These are phyloP conservation scores for Manduca sexta DNA, from an alignment of 1,140 invertebrate species.

Conservation along the genomic window DNA sequence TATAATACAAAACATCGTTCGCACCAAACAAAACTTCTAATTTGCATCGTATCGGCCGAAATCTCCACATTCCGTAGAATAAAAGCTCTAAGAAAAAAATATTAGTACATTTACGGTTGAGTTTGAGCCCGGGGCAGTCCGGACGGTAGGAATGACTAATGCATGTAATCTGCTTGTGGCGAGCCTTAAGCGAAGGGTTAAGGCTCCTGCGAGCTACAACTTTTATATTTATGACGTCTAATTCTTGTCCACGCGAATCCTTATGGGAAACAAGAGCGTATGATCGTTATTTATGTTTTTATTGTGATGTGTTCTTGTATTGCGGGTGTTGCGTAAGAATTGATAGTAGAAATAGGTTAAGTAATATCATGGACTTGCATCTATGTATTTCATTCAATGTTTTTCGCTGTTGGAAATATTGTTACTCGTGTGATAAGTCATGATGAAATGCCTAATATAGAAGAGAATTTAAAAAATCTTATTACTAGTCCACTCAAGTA, in stretches of 20 bases:
- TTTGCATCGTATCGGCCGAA: background rate
- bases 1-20: background rate
- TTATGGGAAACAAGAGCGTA: conserved; percentile 27
- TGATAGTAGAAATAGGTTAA: no score
- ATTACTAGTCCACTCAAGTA: no score
- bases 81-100: conserved; percentile 12
- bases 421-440: no score
- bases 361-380: no score
- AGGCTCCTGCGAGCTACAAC: conserved; percentile 51
- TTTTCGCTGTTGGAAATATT: no score
- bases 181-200: conserved; percentile 64
- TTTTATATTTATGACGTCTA: conserved; percentile 61
- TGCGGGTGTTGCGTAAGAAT: no score
- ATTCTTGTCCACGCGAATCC: conserved; percentile 32
- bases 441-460: no score
- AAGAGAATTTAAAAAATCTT: no score
- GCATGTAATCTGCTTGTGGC: conserved; percentile 66
- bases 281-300: conserved; percentile 16
- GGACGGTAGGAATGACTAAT: conserved; percentile 67
- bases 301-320: conserved; percentile 11
- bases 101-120: conserved; percentile 38
- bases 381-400: no score
- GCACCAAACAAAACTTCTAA: background rate
- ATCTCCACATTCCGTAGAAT: no score
- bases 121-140: conserved; percentile 42